Conservation (phyloP, 2,797 vertebrate species). For the Lophius americanus region DNA sequence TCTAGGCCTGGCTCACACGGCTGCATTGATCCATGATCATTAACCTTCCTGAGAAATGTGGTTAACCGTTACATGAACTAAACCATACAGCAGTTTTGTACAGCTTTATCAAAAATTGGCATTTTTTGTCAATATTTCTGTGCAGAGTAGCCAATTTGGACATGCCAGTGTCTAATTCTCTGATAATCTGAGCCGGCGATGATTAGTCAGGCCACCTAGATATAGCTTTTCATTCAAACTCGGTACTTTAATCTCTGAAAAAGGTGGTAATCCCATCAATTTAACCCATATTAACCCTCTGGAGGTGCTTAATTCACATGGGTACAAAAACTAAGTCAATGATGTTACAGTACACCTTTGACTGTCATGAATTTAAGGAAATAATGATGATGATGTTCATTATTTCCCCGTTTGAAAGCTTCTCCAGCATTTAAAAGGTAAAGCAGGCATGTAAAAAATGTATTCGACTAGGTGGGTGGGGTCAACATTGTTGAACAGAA, state of each 20-base stretch:
- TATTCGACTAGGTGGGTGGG: constrained; percentile 43
- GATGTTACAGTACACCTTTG: not conserved
- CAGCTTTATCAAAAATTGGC: not conserved
- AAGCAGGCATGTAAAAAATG: not conserved
- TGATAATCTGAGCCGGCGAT: constrained; percentile 55
- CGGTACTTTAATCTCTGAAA: constrained; percentile 45
- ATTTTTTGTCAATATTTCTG: not conserved
- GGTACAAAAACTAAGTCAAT: constrained; percentile 3
- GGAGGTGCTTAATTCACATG: constrained; percentile 11
- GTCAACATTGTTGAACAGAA: constrained; percentile 21
- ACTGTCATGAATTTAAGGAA: constrained; percentile 7
- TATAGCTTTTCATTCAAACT: constrained; percentile 42
- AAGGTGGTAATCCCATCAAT: constrained; percentile 61
- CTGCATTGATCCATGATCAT: constrained; percentile 17
- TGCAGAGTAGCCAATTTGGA: constrained; percentile 5
- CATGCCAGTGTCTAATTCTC: constrained; percentile 44
- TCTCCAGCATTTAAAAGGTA: not conserved
- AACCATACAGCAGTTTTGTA: not conserved
- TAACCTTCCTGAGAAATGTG: not conserved
- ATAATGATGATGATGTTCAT: not conserved
- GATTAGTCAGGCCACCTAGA: constrained; percentile 39
- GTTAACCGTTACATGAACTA: not conserved
- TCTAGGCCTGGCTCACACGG: constrained; percentile 61
- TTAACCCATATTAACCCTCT: constrained; percentile 10
- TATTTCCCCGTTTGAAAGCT: no score